phyloP scores from a whole-genome alignment of 1,140 invertebrate species.

The Macrotrachela quadricornifera region DNA sequence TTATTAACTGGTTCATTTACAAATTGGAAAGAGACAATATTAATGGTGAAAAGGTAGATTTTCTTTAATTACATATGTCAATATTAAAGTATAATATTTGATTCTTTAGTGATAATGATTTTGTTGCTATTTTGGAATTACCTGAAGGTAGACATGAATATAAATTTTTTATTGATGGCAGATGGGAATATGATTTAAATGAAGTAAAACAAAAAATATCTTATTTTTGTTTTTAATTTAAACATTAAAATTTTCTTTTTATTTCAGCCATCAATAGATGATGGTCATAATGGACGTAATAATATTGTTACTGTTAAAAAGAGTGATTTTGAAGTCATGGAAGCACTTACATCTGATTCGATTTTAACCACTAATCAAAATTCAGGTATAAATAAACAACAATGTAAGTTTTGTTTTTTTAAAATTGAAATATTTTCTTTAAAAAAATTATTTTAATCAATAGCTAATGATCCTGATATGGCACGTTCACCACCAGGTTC shows the following conservation, averaged over 20 bases:
- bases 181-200: slow-evolving; percentile 48
- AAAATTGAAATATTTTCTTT: background rate
- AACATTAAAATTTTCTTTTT: background rate
- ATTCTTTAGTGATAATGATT: slow-evolving; percentile 42
- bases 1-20: slow-evolving; percentile 83
- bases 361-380: background rate
- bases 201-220: slow-evolving; percentile 38
- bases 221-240: too few species aligned
- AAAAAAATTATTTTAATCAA: background rate
- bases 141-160: slow-evolving; percentile 93
- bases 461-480: slow-evolving; percentile 4
- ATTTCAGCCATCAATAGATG: slow-evolving; percentile 56
- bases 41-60: slow-evolving; percentile 63
- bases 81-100: slow-evolving; percentile 12
- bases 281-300: slow-evolving; percentile 65
- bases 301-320: slow-evolving; percentile 68
- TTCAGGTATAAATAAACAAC: background rate
- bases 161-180: slow-evolving; percentile 88
- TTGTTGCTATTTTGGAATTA: slow-evolving; percentile 74
- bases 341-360: slow-evolving; percentile 72
- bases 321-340: slow-evolving; percentile 90
- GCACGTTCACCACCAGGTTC: slow-evolving; percentile 36
- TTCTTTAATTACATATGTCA: slow-evolving; percentile 14
- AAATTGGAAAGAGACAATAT: slow-evolving; percentile 72
- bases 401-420: background rate